Conservation (phyloP, 1,140 invertebrate species). For the Drosophila mauritiana region DNA sequence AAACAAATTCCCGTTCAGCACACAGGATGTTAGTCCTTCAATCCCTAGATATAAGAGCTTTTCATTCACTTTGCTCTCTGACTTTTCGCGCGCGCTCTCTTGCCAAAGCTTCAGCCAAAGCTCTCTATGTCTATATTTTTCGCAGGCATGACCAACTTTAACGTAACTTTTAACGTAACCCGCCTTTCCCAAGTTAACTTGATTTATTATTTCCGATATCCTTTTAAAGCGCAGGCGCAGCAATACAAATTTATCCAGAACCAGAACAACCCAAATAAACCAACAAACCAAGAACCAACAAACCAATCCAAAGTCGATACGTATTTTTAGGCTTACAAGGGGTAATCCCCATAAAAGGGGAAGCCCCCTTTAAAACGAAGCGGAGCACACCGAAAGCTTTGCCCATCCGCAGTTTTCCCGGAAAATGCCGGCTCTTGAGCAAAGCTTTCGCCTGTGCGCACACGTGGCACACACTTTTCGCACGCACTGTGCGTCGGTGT, state of each 20-base stretch:
- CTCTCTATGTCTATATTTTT: slow-evolving; percentile 28
- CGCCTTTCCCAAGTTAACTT: slow-evolving; percentile 35
- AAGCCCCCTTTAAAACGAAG: background rate
- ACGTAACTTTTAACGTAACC: slow-evolving; percentile 16
- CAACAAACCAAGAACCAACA: slow-evolving; percentile 49
- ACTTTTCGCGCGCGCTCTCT: slow-evolving; percentile 31
- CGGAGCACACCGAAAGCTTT: slow-evolving; percentile 64
- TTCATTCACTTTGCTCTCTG: slow-evolving; percentile 49
- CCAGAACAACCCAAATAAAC: slow-evolving; percentile 48
- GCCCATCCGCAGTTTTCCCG: slow-evolving; percentile 46
- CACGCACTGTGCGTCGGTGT: slow-evolving; percentile 26
- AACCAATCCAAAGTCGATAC: slow-evolving; percentile 84
- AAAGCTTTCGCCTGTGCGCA: slow-evolving; percentile 70
- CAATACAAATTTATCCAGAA: slow-evolving; percentile 18
- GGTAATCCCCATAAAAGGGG: slow-evolving; percentile 21
- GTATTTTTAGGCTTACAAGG: slow-evolving; percentile 84
- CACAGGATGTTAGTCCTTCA: slow-evolving; percentile 31
- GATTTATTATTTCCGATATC: slow-evolving; percentile 57
- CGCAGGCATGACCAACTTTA: slow-evolving; percentile 39
- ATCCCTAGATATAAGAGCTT: slow-evolving; percentile 68
- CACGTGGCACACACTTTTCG: slow-evolving; percentile 29
- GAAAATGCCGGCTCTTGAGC: slow-evolving; percentile 45
- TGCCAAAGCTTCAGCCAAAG: slow-evolving; percentile 51
- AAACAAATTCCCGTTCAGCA: slow-evolving; percentile 20
- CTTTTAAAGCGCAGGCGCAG: slow-evolving; percentile 56